Base-by-base conservation (phyloP, 2,888 invertebrate species). In the Orthonychiurus folsomi region DNA sequence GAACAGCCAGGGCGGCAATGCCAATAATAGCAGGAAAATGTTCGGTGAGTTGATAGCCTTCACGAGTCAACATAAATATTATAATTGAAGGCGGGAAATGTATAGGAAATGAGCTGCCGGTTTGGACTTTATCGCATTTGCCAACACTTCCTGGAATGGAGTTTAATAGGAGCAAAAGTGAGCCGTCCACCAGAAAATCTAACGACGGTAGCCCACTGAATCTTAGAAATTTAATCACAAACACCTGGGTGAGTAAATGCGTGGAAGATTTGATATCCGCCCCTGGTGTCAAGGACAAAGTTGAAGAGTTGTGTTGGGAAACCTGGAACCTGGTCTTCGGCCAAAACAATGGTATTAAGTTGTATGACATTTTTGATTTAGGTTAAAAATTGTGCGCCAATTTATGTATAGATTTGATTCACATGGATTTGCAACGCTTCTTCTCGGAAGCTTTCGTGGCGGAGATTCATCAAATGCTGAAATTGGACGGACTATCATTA, bases 231-330 rank as follows among this genome's bases (percentile, higher is more conserved):
- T 59, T 3, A 62, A 37, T 52, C 25, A 56, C 37, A 37, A 37
- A 37, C 2, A 50, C 24, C 9, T 72, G 72, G 70, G 65, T 72
- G 28, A 65, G 65, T 50, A 68, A 68, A 55, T 72, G 72, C 59
- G 66, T 70, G 24, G 69, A 70, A 1, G 68, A 70, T 50, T 63
- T 66, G 2, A 67, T 72, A 20, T 70, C 69, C 1, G 63, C 69
- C 2, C 69, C 68, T 60, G 66, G 69, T 55, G 65, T 70, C 24
- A 70, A 9, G 37, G 15, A 37, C 37, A 37, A 37, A 37, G 67
- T 70, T 12, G 70, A 70, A 55, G 70, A 68, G 55, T 50, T 72
- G 12, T 69, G 69, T 26, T 61, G 63, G 52, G 61, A 62, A 23
- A 61, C 64, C 15, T 72, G 70, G 72, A 62, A 27, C 25, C 27